Conservation (phyloP, 1,140 invertebrate genomes). For the Phortica variegata region DNA sequence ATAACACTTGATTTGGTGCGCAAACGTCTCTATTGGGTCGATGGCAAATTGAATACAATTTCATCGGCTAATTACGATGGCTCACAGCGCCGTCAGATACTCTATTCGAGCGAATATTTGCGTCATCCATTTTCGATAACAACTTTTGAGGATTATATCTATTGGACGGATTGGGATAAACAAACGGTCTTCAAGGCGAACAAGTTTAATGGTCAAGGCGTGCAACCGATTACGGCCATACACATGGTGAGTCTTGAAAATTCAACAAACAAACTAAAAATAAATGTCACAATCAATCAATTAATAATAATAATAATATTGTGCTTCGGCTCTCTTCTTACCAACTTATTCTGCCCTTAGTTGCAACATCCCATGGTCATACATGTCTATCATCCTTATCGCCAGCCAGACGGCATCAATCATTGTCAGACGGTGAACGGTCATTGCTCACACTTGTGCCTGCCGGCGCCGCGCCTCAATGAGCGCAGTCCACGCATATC, state of each 20-base stretch:
- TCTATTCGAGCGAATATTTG: slow-evolving; percentile 71
- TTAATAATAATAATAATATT: neutral
- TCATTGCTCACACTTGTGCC: slow-evolving; percentile 84
- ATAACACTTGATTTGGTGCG: slow-evolving; percentile 85
- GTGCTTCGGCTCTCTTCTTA: neutral
- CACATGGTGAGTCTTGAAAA: slow-evolving; percentile 63
- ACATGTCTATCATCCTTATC: slow-evolving; percentile 86
- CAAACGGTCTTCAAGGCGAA: slow-evolving; percentile 90
- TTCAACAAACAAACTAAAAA: neutral
- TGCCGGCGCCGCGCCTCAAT: slow-evolving; percentile 76
- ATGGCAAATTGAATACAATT: slow-evolving; percentile 89
- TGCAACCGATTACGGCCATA: slow-evolving; percentile 71
- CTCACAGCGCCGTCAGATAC: slow-evolving; percentile 70
- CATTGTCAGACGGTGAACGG: slow-evolving; percentile 85
- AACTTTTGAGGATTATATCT: slow-evolving; percentile 90
- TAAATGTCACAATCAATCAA: neutral
- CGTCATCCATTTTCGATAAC: slow-evolving; percentile 92
- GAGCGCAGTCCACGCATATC: slow-evolving; percentile 70
- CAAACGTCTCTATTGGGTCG: slow-evolving; percentile 90
- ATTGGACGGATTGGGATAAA: slow-evolving; percentile 97
- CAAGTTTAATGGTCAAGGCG: slow-evolving; percentile 87
- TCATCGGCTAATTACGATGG: slow-evolving; percentile 88
- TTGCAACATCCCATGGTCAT: slow-evolving; percentile 90
- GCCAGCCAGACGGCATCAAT: slow-evolving; percentile 84
- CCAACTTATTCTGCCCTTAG: slow-evolving; percentile 58